Conservation (phyloP, 2,888 invertebrate genomes). For the Ischnus inquisitorius region DNA sequence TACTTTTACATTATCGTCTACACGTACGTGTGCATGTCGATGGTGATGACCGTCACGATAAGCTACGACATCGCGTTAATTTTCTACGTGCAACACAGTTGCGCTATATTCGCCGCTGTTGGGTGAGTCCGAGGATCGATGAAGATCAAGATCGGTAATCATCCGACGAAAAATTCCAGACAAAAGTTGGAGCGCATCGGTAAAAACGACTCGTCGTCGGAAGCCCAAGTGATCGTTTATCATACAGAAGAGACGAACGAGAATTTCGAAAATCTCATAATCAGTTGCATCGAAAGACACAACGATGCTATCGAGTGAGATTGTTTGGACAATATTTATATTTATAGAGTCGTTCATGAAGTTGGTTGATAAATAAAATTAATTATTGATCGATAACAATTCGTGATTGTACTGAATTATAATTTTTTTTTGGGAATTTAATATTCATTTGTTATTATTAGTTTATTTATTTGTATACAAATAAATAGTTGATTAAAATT, state of each 20-base stretch:
- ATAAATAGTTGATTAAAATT: too few species aligned
- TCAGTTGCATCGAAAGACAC: constrained; percentile 40
- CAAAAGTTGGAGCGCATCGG: constrained; percentile 41
- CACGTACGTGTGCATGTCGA: neutral
- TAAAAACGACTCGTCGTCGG: neutral
- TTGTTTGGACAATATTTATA: neutral
- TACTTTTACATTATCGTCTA: neutral
- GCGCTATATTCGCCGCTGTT: constrained; percentile 45
- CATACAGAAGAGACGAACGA: neutral
- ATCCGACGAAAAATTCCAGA: constrained; percentile 1
- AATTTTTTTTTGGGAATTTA: too few species aligned
- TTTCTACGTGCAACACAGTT: constrained; percentile 47
- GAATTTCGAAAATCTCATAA: constrained; percentile 9
- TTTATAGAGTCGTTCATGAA: too few species aligned
- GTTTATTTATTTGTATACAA: neutral
- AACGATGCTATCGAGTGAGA: constrained; percentile 56
- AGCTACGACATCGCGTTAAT: constrained; percentile 37
- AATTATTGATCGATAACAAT: too few species aligned
- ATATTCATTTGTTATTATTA: neutral
- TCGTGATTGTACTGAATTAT: too few species aligned
- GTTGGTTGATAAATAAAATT: too few species aligned
- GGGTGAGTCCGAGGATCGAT: constrained; percentile 34
- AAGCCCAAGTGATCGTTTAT: neutral
- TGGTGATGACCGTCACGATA: neutral
- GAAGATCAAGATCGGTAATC: neutral